Conservation (phyloP, 2,888 invertebrate species). For the Monopis laevigella region DNA sequence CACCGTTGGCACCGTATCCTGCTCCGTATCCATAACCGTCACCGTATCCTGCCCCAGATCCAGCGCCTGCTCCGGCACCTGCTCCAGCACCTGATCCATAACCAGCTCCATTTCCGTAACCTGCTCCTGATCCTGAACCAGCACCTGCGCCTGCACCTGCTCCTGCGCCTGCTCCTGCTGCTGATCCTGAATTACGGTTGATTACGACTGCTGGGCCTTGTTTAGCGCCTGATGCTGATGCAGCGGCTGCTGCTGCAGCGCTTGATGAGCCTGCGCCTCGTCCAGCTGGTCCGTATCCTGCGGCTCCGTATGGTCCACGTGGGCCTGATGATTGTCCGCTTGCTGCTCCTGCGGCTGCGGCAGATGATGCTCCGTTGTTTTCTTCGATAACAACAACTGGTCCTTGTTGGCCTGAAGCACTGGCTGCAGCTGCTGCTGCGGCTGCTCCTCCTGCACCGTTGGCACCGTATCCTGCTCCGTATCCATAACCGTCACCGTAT, state of each 20-base stretch:
- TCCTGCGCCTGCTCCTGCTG: no score
- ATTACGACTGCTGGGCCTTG: neutral
- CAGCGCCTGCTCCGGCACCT: conserved; percentile 13
- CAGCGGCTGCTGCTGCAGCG: neutral
- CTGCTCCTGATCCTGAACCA: conserved; percentile 6
- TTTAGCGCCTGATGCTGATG: neutral
- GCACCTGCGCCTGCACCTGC: conserved; percentile 12
- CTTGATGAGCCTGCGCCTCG: neutral
- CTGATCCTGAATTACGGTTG: neutral
- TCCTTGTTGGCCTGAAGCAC: neutral
- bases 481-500: neutral
- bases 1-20: conserved; percentile 9
- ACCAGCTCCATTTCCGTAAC: conserved; percentile 4
- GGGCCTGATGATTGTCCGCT: conserved; percentile 1
- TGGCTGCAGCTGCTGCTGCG: conserved; percentile 1
- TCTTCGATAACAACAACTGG: neutral
- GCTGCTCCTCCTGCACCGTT: conserved; percentile 1
- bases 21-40: conserved; percentile 10
- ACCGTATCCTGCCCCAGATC: conserved; percentile 14
- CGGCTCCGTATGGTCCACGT: conserved; percentile 13
- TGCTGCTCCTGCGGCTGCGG: neutral
- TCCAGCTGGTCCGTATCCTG: neutral
- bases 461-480: neutral
- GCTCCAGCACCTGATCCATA: conserved; percentile 9
- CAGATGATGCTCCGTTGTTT: neutral